A percentile compares a stretch with the other conserved stretches of the same genome.
Evolutionary conservation across 2,797 vertebrate species (phyloP).

Genomic region (Acanthiza pusilla): DNA sequence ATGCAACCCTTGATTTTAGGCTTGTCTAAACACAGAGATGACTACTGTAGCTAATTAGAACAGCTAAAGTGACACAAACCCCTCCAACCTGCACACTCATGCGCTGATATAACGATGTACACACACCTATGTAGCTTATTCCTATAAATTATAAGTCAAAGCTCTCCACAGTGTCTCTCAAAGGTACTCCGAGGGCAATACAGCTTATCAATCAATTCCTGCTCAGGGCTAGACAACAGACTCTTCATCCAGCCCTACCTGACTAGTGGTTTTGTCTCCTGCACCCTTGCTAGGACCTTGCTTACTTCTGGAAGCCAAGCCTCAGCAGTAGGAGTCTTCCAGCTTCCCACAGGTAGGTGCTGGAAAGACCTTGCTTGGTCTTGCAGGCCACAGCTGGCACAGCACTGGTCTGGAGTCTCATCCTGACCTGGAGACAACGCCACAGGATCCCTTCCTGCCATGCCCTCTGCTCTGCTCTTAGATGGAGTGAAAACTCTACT

Average conservation of each 20-base stretch:
- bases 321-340: background rate
- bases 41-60: constrained; percentile 8
- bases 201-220: background rate
- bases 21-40: constrained; percentile 32
- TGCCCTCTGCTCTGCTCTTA: background rate
- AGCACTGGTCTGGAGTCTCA: background rate
- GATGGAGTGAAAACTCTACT: background rate
- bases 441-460: background rate
- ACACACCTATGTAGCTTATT: background rate
- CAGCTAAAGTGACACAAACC: background rate
- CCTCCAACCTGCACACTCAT: background rate
- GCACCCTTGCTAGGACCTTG: background rate
- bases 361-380: background rate
- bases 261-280: background rate
- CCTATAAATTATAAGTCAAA: background rate
- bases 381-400: background rate
- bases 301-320: background rate
- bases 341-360: background rate
- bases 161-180: background rate
- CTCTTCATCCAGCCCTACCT: background rate
- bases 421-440: fast-evolving
- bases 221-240: background rate
- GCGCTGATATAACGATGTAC: background rate
- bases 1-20: constrained; percentile 25
- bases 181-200: background rate